These are phyloP conservation scores for Myrmecophaga tridactyla DNA, from an alignment of 2,113 vertebrate genomes.

Conservation along the genomic window DNA sequence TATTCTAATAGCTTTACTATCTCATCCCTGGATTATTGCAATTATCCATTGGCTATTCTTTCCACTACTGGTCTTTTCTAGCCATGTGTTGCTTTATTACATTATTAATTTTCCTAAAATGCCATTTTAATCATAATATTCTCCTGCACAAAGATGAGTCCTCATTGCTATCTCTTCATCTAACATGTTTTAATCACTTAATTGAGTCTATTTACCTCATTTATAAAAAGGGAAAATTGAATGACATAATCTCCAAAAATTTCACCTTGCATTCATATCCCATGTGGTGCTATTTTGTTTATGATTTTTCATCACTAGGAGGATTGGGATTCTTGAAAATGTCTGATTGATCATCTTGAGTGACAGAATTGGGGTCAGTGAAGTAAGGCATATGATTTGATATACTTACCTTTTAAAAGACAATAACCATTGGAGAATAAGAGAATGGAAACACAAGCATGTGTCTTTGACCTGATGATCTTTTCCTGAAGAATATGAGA, in stretches of 20 bases:
- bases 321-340: background rate
- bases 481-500: background rate
- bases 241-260: background rate
- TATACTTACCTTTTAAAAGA: background rate
- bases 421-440: background rate
- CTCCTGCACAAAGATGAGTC: background rate
- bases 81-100: background rate
- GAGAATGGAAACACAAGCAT: background rate
- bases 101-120: background rate
- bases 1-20: background rate
- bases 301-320: background rate
- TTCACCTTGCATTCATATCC: background rate
- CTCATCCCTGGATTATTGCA: background rate
- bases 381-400: background rate
- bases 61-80: background rate
- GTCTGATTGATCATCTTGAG: background rate
- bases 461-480: background rate
- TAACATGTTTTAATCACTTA: background rate
- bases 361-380: background rate
- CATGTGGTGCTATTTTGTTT: background rate
- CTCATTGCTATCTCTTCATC: background rate
- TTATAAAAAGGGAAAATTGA: background rate
- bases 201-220: background rate
- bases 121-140: background rate
- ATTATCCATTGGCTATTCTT: background rate